phyloP scores from a whole-genome alignment of 2,797 vertebrate species.

The Sternotherus odoratus region DNA sequence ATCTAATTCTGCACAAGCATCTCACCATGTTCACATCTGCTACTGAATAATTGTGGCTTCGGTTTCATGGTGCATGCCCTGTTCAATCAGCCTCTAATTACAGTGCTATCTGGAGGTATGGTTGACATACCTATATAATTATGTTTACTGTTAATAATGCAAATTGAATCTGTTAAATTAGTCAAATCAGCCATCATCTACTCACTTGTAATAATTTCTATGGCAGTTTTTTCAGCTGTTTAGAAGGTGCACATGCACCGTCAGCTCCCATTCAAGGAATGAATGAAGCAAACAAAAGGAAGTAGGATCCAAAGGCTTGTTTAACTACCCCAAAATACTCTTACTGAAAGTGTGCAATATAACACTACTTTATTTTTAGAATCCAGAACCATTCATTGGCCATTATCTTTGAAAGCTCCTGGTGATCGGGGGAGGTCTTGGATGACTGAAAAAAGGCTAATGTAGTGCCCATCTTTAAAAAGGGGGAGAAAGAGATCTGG shows the following conservation, averaged over 20 bases:
- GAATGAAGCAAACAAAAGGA: not conserved
- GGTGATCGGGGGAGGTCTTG: too few relatives aligned
- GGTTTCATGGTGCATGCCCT: constrained; percentile 24
- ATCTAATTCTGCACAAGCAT: constrained; percentile 32
- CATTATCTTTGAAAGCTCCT: too few relatives aligned
- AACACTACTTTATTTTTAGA: not conserved
- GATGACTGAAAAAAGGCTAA: too few relatives aligned
- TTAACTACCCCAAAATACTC: not conserved
- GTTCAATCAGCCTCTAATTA: constrained; percentile 62
- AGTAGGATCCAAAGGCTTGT: not conserved
- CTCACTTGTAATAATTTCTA: constrained; percentile 2
- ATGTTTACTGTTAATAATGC: constrained; percentile 70
- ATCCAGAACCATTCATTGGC: not conserved
- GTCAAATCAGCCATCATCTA: constrained; percentile 23
- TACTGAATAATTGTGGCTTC: constrained; percentile 49
- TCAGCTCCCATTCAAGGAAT: not conserved
- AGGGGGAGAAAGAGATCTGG: too few relatives aligned
- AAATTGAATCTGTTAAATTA: constrained; percentile 64
- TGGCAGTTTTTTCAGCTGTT: constrained; percentile 18
- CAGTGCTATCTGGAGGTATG: constrained; percentile 45
- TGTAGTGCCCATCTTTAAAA: too few relatives aligned
- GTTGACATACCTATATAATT: constrained; percentile 56
- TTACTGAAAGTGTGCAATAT: not conserved
- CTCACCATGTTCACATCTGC: constrained; percentile 40
- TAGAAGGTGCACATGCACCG: not conserved